phyloP scores from a whole-genome alignment of 2,888 invertebrate genomes.

The Disparrhopalites patrizii region DNA sequence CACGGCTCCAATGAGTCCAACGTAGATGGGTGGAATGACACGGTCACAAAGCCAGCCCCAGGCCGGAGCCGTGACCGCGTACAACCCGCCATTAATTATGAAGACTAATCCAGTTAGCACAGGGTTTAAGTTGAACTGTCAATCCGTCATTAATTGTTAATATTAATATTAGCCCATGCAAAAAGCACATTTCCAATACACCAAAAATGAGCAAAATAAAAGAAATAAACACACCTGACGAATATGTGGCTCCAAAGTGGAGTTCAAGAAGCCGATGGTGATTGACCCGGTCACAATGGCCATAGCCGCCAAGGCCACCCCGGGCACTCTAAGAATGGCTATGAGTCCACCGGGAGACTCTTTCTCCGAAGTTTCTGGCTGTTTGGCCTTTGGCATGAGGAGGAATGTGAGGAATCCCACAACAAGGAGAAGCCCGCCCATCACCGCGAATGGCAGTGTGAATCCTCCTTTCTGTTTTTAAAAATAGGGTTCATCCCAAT shows the following conservation, averaged over 20 bases:
- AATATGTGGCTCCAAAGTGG: slow-evolving; percentile 82
- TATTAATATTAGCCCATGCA: not conserved
- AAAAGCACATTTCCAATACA: not conserved
- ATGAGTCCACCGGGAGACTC: slow-evolving; percentile 54
- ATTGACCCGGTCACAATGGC: slow-evolving; percentile 73
- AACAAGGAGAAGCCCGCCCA: slow-evolving; percentile 54
- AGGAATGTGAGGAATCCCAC: slow-evolving; percentile 48
- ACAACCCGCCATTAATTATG: slow-evolving; percentile 74
- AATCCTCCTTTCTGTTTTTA: slow-evolving; percentile 54
- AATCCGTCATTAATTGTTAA: not conserved
- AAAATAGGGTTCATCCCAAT: not conserved
- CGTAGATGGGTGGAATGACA: slow-evolving; percentile 62
- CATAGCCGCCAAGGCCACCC: slow-evolving; percentile 64
- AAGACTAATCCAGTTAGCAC: slow-evolving; percentile 58
- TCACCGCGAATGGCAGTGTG: slow-evolving; percentile 54
- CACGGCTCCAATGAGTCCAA: slow-evolving; percentile 64
- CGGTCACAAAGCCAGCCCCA: slow-evolving; percentile 80
- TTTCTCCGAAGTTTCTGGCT: not conserved
- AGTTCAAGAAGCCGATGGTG: slow-evolving; percentile 82
- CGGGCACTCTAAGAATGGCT: slow-evolving; percentile 66
- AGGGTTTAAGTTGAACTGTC: slow-evolving; percentile 47
- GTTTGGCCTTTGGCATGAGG: slow-evolving; percentile 22
- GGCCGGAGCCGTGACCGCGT: slow-evolving; percentile 70
- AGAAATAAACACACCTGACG: slow-evolving; percentile 52
- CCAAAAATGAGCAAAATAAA: not conserved